Evolutionary conservation across 1,140 invertebrate genomes (phyloP), one percentile per base, ranked within the genome.

Genomic region (Samia ricini): DNA sequence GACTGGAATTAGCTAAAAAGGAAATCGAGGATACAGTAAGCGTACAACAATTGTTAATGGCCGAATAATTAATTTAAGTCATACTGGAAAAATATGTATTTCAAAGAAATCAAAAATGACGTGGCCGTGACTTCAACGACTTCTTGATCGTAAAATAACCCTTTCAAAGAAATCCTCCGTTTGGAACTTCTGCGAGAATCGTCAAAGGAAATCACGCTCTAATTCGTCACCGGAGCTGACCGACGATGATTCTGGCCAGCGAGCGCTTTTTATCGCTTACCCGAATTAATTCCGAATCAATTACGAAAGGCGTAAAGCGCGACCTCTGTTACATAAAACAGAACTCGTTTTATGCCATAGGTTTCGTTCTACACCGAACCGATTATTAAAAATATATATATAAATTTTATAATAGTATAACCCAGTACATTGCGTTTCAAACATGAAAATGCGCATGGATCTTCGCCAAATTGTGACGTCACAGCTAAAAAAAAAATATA

Each of bases 221-320:
- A 42, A 42, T 42, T 42, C 33, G 33, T 42, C 8, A 10, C 33
- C 1, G 33, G 7, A 42, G 12, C 33, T 42, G 33, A 42, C 33
- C 33, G 33, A 42, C 33, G 12, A 7, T 42, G 33, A 15, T 42
- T 42, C 33, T 42, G 55, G 55, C 61, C 50, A 58, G 42, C 57
- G 59, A 49, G 49, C 42, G 60, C 42, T 54, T 55, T 59, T 66
- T 66, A 66, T 62, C 64, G 61, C 56, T 59, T 55, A 50, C 48
- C 54, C 49, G 60, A 60, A 66, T 66, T 66, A 66, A 66, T 66
- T 66, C 50, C 48, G 60, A 66, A 66, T 66, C 64, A 66, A 66
- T 66, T 66, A 66, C 60, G 60, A 56, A 20, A 21, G 21, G 33
- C 64, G 60, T 29, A 42, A 42, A 15, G 33, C 22, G 51, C 22